Evolutionary conservation across 2,113 vertebrate genomes (phyloP).

Genomic region (Rhinopomastus cyanomelas): DNA sequence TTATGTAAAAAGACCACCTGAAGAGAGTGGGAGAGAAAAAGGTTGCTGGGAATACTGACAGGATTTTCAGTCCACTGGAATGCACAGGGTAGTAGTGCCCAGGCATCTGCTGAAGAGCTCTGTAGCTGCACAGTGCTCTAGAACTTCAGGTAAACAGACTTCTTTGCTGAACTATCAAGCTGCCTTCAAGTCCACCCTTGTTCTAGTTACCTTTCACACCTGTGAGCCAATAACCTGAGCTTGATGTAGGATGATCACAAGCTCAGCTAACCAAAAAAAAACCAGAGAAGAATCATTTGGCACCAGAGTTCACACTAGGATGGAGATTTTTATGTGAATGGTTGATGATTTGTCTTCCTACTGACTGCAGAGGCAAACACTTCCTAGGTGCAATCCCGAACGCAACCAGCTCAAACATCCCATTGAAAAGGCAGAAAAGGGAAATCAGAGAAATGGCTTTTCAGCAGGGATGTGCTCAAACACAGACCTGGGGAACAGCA

Average conservation of each 20-base stretch:
- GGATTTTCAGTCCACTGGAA: not conserved
- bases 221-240: not conserved
- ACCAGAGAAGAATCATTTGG: not conserved
- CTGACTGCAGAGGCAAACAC: not conserved
- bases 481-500: fast-evolving
- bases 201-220: not conserved
- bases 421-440: not conserved
- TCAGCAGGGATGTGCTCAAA: not conserved
- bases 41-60: not conserved
- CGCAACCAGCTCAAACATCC: not conserved
- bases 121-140: not conserved
- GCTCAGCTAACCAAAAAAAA: not conserved
- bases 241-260: not conserved
- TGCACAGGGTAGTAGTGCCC: not conserved
- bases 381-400: not conserved
- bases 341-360: not conserved
- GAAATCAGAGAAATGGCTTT: not conserved
- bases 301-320: not conserved
- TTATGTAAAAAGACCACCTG: not conserved
- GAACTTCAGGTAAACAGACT: not conserved
- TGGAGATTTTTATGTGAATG: not conserved
- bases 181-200: not conserved
- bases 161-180: not conserved
- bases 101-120: not conserved
- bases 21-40: not conserved